Percentiles rank a stretch among this genome's conserved stretches.
phyloP scores from a whole-genome alignment of 2,888 invertebrate genomes.

The Anarsia innoxiella region DNA sequence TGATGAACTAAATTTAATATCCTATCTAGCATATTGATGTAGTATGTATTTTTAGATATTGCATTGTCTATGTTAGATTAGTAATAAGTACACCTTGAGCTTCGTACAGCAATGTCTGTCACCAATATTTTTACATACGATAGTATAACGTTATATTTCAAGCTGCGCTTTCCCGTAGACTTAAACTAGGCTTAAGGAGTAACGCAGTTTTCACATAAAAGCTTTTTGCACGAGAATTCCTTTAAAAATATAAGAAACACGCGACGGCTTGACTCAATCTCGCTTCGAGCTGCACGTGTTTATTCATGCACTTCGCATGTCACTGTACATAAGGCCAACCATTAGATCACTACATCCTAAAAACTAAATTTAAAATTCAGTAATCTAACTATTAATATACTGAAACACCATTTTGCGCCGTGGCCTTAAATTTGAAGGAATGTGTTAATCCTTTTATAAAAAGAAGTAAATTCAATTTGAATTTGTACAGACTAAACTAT shows the following conservation, averaged over 20 bases:
- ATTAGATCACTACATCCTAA: conserved; percentile 41
- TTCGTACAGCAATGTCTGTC: conserved; percentile 63
- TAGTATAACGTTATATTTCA: conserved; percentile 42
- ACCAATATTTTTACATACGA: conserved; percentile 62
- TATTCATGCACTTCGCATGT: conserved; percentile 31
- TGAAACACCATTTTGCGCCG: conserved; percentile 74
- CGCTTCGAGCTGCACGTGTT: conserved; percentile 14
- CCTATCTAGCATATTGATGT: conserved; percentile 67
- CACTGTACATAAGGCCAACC: conserved; percentile 60
- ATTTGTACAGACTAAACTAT: conserved; percentile 49
- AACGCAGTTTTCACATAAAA: conserved; percentile 18
- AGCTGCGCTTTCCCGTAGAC: conserved; percentile 51
- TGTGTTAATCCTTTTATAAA: conserved; percentile 64
- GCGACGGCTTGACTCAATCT: conserved; percentile 17
- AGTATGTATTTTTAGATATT: conserved; percentile 73
- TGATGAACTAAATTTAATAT: conserved; percentile 66
- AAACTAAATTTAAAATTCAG: conserved; percentile 48
- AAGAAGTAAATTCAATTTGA: conserved; percentile 36
- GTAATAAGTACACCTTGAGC: conserved; percentile 71
- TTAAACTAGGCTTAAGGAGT: conserved; percentile 37
- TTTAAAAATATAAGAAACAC: conserved; percentile 14
- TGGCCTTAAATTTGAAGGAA: conserved; percentile 73
- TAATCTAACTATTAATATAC: conserved; percentile 65
- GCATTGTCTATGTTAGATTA: conserved; percentile 73
- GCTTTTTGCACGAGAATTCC: conserved; percentile 31